Conservation (phyloP, 2,888 invertebrate genomes). For the Thysanoteuthis rhombus region DNA sequence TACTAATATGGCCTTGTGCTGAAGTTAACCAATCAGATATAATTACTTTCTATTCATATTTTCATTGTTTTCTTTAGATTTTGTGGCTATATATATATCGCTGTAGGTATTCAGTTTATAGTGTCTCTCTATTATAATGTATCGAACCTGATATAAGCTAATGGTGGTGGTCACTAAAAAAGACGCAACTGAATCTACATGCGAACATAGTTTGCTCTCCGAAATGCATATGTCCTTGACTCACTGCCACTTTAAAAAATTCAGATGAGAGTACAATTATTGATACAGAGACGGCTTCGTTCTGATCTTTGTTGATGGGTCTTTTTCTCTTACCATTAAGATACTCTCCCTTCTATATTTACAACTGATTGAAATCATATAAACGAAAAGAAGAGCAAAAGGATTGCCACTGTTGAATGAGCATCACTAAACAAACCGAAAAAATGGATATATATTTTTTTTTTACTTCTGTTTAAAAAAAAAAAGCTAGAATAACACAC, state of each 20-base stretch:
- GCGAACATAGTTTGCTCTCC: neutral
- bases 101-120: neutral
- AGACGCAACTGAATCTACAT: neutral
- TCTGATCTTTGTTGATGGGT: neutral
- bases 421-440: neutral
- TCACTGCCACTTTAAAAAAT: no score
- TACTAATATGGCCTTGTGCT: neutral
- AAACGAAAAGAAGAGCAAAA: neutral
- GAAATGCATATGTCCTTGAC: neutral
- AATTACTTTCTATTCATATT: neutral
- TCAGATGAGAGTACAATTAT: no score
- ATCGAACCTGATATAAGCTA: neutral
- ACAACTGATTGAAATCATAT: neutral
- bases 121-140: neutral
- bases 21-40: neutral
- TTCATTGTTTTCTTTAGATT: neutral
- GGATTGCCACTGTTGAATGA: neutral
- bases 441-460: no score
- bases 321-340: neutral
- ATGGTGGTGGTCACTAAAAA: neutral
- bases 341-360: neutral
- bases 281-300: neutral
- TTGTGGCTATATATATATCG: neutral
- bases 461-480: neutral
- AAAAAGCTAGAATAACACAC: neutral